These are phyloP conservation scores for Zygothrica quintamaculata DNA, from an alignment of 2,888 invertebrate genomes.

Conservation along the genomic window DNA sequence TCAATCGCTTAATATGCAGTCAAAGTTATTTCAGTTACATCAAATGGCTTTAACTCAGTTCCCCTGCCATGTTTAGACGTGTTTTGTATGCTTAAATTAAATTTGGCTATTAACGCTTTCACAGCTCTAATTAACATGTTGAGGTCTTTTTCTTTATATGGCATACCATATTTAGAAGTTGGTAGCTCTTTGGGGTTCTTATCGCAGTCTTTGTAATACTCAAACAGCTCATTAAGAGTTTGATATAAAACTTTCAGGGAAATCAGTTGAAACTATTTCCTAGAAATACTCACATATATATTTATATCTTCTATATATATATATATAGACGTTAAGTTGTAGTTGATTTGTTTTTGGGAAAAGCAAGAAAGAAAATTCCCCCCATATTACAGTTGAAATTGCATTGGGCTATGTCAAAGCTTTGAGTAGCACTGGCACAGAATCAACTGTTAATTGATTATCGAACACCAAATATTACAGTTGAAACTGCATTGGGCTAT, in stretches of 20 bases:
- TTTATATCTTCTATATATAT: too few relatives aligned
- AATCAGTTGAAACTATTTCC: slow-evolving; percentile 34
- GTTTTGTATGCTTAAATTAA: slow-evolving; percentile 47
- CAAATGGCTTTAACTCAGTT: background rate
- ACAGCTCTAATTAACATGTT: slow-evolving; percentile 64
- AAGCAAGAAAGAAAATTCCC: too few relatives aligned
- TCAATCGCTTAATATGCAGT: background rate
- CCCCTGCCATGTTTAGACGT: slow-evolving; percentile 38
- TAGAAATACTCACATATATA: too few relatives aligned
- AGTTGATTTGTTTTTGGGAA: slow-evolving; percentile 16
- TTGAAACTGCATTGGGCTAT: too few relatives aligned
- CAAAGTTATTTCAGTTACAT: background rate
- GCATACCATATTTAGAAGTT: too few relatives aligned
- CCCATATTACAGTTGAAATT: slow-evolving; percentile 10
- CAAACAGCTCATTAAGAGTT: slow-evolving; percentile 41
- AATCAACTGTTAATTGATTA: slow-evolving; percentile 33
- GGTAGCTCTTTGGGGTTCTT: slow-evolving; percentile 31
- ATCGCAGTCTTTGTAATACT: slow-evolving; percentile 30
- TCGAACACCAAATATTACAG: slow-evolving; percentile 43
- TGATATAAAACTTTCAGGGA: slow-evolving; percentile 29
- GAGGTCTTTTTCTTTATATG: slow-evolving; percentile 1
- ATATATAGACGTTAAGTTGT: background rate
- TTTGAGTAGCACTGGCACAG: too few relatives aligned
- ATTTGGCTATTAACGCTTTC: slow-evolving; percentile 58
- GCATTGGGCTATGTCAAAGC: too few relatives aligned